These are phyloP conservation scores for Pseudopodoces humilis DNA, from an alignment of 2,113 vertebrate genomes.

Conservation along the genomic window DNA sequence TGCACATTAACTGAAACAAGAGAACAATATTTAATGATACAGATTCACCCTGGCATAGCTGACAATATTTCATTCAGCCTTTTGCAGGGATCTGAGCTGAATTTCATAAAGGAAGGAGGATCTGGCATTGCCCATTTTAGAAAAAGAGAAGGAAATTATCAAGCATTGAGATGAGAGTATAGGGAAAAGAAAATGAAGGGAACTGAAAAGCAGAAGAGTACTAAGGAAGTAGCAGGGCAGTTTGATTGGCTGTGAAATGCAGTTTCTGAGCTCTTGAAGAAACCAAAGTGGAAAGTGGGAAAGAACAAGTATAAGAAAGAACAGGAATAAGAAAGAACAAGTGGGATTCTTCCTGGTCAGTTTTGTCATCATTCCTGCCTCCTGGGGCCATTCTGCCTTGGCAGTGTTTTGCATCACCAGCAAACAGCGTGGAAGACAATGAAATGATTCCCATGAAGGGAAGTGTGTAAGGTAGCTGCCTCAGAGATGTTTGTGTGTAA, in stretches of 20 bases:
- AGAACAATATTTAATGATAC: neutral
- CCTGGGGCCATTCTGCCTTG: neutral
- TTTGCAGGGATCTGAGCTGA: neutral
- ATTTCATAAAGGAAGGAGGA: neutral
- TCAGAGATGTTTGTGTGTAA: neutral
- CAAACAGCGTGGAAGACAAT: neutral
- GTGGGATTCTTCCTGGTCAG: neutral
- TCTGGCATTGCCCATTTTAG: constrained; percentile 7
- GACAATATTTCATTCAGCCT: neutral
- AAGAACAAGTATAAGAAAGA: neutral
- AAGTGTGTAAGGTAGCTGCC: neutral
- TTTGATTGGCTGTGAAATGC: constrained; percentile 20
- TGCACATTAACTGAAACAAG: neutral
- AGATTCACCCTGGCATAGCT: neutral
- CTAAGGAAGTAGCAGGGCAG: neutral
- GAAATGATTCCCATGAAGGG: neutral
- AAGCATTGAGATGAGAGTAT: neutral
- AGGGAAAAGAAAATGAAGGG: constrained; percentile 1
- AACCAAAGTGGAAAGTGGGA: no score
- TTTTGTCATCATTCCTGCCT: neutral
- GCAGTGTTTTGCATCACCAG: neutral
- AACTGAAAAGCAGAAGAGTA: neutral
- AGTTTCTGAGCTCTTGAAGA: neutral
- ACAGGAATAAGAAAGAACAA: neutral
- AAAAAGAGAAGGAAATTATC: constrained; percentile 1